Percentiles rank a stretch among this genome's conserved stretches.
Conservation (phyloP, 1,140 invertebrate genomes). For the Aleiodes sp. region DNA sequence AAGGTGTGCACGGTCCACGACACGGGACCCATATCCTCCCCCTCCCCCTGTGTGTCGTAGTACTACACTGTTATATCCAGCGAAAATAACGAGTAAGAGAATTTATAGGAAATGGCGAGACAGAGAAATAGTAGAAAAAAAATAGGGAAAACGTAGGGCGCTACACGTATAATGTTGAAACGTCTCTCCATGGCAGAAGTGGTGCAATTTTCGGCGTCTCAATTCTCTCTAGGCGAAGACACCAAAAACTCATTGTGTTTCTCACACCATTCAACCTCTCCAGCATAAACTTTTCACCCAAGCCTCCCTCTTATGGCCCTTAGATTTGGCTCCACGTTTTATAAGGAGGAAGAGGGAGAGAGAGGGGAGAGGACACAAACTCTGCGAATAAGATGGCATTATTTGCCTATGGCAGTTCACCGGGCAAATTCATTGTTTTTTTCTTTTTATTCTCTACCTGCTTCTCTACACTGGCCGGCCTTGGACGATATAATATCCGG, state of each 20-base stretch:
- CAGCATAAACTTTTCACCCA: not conserved
- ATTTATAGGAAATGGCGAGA: slow-evolving; percentile 23
- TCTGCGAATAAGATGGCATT: not conserved
- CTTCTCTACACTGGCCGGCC: not conserved
- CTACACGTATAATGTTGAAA: slow-evolving; percentile 18
- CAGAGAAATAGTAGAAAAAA: not conserved
- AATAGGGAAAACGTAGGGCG: too few species aligned
- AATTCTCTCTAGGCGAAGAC: not conserved
- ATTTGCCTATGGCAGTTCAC: not conserved
- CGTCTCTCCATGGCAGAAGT: slow-evolving; percentile 3
- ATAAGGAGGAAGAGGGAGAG: too few species aligned
- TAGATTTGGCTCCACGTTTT: not conserved
- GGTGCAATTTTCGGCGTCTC: not conserved
- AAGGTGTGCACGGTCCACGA: not conserved
- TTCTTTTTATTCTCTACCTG: too few species aligned
- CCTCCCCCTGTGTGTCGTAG: not conserved
- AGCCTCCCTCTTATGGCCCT: not conserved
- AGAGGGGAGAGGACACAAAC: not conserved
- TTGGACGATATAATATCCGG: slow-evolving; percentile 1
- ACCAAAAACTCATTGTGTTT: not conserved
- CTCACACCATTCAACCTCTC: not conserved
- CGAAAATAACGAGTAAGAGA: slow-evolving; percentile 26
- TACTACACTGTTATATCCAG: not conserved
- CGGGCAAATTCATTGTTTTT: too few species aligned
- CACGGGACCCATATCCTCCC: not conserved